Evolutionary conservation across 2,113 vertebrate species (phyloP).

Genomic region (Callopanchax toddi): DNA sequence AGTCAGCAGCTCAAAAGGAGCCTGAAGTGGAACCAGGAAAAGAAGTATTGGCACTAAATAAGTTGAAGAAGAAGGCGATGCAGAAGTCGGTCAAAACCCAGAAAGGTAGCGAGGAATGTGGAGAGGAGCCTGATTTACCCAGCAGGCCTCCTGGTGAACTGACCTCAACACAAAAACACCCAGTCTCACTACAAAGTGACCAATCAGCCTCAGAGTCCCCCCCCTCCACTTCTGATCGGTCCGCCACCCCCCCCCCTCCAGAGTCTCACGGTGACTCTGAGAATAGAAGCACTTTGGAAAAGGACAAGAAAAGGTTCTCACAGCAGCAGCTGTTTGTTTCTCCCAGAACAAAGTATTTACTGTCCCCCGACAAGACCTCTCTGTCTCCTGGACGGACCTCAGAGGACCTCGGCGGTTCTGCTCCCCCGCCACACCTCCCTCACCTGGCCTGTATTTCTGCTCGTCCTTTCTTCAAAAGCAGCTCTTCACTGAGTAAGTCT

Average conservation of each 20-base stretch:
- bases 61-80: constrained; percentile 69
- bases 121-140: constrained; percentile 58
- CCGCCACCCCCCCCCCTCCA: constrained; percentile 40
- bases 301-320: constrained; percentile 74
- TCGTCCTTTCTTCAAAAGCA: constrained; percentile 67
- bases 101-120: constrained; percentile 39
- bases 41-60: constrained; percentile 42
- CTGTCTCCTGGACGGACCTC: constrained; percentile 16
- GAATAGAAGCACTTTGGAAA: constrained; percentile 74
- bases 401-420: constrained; percentile 6
- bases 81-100: constrained; percentile 64
- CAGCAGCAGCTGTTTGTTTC: constrained; percentile 56
- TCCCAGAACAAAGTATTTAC: constrained; percentile 53
- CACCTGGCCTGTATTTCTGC: constrained; percentile 68
- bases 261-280: constrained; percentile 50
- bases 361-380: constrained; percentile 28
- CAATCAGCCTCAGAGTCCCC: constrained; percentile 30
- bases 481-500: constrained; percentile 33
- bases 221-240: constrained; percentile 58
- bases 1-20: constrained; percentile 23
- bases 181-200: constrained; percentile 25
- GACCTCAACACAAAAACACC: constrained; percentile 30
- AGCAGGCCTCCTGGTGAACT: constrained; percentile 45
- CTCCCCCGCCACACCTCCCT: constrained; percentile 35
- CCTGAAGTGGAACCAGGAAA: constrained; percentile 31